These are phyloP conservation scores for Zaprionus tsacasi DNA, from an alignment of 1,140 invertebrate genomes.

Conservation along the genomic window DNA sequence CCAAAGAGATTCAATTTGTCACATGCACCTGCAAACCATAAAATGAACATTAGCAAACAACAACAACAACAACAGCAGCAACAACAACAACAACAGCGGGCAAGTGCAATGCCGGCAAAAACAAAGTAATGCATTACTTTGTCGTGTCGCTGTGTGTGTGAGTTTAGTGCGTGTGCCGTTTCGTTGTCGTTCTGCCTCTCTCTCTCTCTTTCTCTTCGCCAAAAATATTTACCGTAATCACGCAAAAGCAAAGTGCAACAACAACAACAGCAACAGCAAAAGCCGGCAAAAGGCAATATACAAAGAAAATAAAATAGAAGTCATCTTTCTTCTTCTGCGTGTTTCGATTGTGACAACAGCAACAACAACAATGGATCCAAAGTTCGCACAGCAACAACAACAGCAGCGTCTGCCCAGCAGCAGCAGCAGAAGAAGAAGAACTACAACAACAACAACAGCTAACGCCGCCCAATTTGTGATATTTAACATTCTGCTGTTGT, in stretches of 20 bases:
- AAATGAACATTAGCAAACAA: conserved; percentile 58
- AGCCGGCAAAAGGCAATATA: conserved; percentile 41
- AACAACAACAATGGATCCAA: conserved; percentile 48
- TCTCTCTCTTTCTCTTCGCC: conserved; percentile 1
- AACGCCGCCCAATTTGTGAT: conserved; percentile 60
- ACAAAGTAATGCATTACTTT: conserved; percentile 59
- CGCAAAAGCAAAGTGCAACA: conserved; percentile 38
- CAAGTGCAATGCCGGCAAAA: conserved; percentile 63
- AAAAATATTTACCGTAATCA: conserved; percentile 62
- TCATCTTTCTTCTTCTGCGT: not conserved
- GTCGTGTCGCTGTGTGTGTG: conserved; percentile 36
- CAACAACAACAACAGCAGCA: conserved; percentile 41
- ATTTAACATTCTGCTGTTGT: conserved; percentile 47
- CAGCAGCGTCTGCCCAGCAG: conserved; percentile 45
- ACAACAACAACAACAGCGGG: conserved; percentile 30
- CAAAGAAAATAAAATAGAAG: not conserved
- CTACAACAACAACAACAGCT: conserved; percentile 42
- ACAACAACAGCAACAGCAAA: conserved; percentile 32
- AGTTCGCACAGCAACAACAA: conserved; percentile 27
- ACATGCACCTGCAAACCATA: conserved; percentile 32
- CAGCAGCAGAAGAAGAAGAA: conserved; percentile 52
- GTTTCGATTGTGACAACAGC: conserved; percentile 33
- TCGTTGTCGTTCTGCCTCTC: conserved; percentile 15
- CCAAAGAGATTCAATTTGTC: conserved; percentile 39
- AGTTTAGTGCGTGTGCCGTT: conserved; percentile 41